Conservation (phyloP, 2,113 vertebrate genomes). For the Varanus komodoensis region DNA sequence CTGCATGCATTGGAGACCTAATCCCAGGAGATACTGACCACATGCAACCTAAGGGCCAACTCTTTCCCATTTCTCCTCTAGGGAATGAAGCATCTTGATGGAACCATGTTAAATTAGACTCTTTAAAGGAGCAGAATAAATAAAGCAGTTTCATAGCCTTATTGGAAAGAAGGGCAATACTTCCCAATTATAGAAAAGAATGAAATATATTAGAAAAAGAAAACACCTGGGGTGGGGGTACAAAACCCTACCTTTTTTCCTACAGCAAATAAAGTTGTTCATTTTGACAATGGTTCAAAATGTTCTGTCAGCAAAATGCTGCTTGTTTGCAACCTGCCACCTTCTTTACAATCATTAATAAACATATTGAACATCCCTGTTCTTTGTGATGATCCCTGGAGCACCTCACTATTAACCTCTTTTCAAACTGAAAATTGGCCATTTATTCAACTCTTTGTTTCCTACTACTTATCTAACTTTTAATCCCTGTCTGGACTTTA, state of each 20-base stretch:
- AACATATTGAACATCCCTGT: constrained; percentile 69
- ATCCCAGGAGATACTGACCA: too few species aligned
- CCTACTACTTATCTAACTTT: constrained; percentile 65
- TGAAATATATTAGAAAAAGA: constrained; percentile 58
- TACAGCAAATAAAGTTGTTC: constrained; percentile 9
- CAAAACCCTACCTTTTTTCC: constrained; percentile 30
- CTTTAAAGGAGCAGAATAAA: not conserved
- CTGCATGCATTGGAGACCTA: too few species aligned
- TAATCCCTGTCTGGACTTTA: constrained; percentile 72
- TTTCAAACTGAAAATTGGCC: constrained; percentile 68
- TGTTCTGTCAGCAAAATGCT: constrained; percentile 67
- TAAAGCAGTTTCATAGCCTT: not conserved
- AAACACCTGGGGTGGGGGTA: constrained; percentile 23
- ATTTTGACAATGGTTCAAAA: constrained; percentile 50
- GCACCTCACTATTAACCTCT: constrained; percentile 74
- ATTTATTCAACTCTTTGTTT: constrained; percentile 68
- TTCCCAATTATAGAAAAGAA: constrained; percentile 55
- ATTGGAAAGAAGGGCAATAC: not conserved
- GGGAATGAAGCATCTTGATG: not conserved
- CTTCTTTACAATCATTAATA: constrained; percentile 72
- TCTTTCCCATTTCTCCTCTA: not conserved
- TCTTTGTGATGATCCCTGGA: constrained; percentile 68
- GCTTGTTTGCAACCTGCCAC: constrained; percentile 64
- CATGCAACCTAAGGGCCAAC: not conserved
- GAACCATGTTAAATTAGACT: not conserved